Percentiles rank a stretch among this genome's conserved stretches.
phyloP scores from a whole-genome alignment of 2,113 vertebrate species.

The Thamnaconus septentrionalis region DNA sequence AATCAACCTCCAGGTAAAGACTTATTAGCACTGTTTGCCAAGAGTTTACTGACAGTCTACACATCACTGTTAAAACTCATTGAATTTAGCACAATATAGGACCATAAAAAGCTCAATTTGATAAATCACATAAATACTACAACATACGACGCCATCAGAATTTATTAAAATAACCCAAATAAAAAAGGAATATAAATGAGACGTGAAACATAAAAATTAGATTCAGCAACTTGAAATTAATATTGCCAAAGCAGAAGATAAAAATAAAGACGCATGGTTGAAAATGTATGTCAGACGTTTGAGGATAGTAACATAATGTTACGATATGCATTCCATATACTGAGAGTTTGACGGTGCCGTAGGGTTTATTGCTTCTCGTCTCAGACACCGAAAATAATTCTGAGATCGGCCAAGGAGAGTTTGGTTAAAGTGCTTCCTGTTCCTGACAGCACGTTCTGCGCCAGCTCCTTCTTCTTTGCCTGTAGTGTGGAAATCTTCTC shows the following conservation, averaged over 20 bases:
- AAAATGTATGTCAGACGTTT: no score
- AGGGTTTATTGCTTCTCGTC: neutral
- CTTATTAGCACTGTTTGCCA: no score
- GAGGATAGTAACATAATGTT: no score
- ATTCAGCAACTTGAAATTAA: neutral
- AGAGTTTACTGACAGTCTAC: no score
- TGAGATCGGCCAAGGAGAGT: conserved; percentile 91
- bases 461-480: conserved; percentile 88
- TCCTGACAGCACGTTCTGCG: conserved; percentile 89
- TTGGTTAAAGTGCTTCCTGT: conserved; percentile 81
- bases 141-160: neutral
- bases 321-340: neutral
- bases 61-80: no score
- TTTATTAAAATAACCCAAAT: neutral
- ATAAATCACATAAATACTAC: neutral
- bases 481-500: conserved; percentile 92
- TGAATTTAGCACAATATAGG: no score
- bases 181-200: neutral
- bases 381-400: conserved; percentile 85
- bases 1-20: no score
- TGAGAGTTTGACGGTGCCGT: neutral
- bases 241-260: no score
- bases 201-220: neutral
- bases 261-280: neutral
- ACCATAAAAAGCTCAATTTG: no score